Evolutionary conservation across 2,113 vertebrate species (phyloP).

Genomic region (Toxotes jaculatrix): DNA sequence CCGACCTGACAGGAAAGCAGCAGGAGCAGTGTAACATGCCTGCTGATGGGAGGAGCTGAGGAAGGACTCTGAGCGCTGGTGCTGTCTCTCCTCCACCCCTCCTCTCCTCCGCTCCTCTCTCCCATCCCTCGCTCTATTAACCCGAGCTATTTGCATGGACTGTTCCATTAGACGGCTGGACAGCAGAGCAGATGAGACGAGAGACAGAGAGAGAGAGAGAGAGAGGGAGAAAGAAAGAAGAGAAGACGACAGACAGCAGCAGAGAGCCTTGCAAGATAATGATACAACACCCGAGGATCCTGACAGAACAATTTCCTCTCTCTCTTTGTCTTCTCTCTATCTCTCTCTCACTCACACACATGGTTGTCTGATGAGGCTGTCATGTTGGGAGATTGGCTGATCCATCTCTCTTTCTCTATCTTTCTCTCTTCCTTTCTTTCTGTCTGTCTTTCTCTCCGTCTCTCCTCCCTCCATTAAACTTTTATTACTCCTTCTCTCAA

Average conservation of each 20-base stretch:
- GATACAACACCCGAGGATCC: slow-evolving; percentile 48
- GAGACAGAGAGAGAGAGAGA: slow-evolving; percentile 15
- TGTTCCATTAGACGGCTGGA: slow-evolving; percentile 73
- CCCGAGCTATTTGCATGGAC: slow-evolving; percentile 66
- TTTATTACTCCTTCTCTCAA: slow-evolving; percentile 54
- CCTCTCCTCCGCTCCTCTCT: background rate
- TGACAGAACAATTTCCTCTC: slow-evolving; percentile 67
- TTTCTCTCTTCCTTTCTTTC: background rate
- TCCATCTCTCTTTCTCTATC: slow-evolving; percentile 53
- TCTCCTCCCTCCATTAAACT: slow-evolving; percentile 58
- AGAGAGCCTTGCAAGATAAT: slow-evolving; percentile 50
- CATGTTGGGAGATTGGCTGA: slow-evolving; percentile 45
- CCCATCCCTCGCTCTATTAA: slow-evolving; percentile 70
- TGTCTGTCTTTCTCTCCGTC: slow-evolving; percentile 1
- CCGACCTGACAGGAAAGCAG: slow-evolving; percentile 9
- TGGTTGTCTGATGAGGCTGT: slow-evolving; percentile 63
- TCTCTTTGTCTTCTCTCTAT: background rate
- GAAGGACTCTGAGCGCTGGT: background rate
- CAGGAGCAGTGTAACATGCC: background rate
- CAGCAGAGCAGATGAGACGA: slow-evolving; percentile 68
- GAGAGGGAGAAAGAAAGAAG: background rate
- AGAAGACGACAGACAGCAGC: slow-evolving; percentile 21
- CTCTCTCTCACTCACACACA: slow-evolving; percentile 28
- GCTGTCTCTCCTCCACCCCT: slow-evolving; percentile 15
- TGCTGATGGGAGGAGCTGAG: slow-evolving; percentile 24